Base-by-base conservation (phyloP, 1,140 invertebrate genomes). In the Marisa cornuarietis region DNA sequence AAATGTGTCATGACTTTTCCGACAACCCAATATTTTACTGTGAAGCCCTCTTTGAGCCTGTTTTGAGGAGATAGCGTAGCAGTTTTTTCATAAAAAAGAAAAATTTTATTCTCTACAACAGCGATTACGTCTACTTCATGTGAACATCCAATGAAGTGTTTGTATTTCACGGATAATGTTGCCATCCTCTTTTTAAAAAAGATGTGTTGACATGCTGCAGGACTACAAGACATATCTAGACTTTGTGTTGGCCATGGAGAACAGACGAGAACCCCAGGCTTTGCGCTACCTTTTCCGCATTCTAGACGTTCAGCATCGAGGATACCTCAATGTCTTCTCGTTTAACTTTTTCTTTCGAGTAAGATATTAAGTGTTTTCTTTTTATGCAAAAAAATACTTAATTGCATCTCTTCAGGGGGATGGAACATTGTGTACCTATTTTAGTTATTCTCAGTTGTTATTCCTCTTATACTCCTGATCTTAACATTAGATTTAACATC, bases 201-300 rank as follows among this genome's bases (percentile, higher is more conserved):
- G 69, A 22, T 71, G 63, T 22, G 14, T 76, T 72, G 31, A 69
- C 72, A 71, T 78, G 54, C 83, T 88, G 52, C 83, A 92, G 92
- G 98, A 99, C 91, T 99, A 98, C 90, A 98, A 98, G 92, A 97
- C 96, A 0, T 99, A 98, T 91, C 90, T 99, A 26, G 97, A 99
- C 89, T 96, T 99, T 91, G 96, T 98, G 0, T 92, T 99, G 51
- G 97, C 97, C 0, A 91, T 99, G 81, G 97, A 99, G 90, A 97
- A 99, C 92, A 93, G 96, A 31, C 94, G 95, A 79, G 97, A 98
- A 89, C 96, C 96, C 0, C 96, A 97, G 85, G 95, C 96, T 1
- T 90, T 99, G 31, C 95, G 97, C 73, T 99, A 98, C 90, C 92
- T 99, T 66, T 99, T 99, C 89, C 92, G 95, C 69, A 96, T 99